Evolutionary conservation across 1,140 invertebrate genomes (phyloP), one percentile per base, ranked within the genome.

Genomic region (Sarcophaga bullata): DNA sequence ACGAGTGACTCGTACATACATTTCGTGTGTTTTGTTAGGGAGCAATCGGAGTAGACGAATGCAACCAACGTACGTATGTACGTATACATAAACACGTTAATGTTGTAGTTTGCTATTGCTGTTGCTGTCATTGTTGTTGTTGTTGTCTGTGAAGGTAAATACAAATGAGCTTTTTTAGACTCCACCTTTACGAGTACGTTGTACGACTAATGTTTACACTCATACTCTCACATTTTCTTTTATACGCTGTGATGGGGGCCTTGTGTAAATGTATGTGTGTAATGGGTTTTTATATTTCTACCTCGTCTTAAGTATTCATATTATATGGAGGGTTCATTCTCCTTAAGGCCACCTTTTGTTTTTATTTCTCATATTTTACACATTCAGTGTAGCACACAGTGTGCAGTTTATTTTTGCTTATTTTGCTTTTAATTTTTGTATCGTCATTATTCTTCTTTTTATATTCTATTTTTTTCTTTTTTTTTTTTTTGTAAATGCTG

Each of bases 131-230:
- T 10, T 76, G 73, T 76, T 49, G 73, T 76, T 49, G 47, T 46
- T 84, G 85, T 89, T 85, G 87, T 37, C 84, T 89, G 89, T 86
- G 88, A 88, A 89, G 88, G 88, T 89, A 89, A 89, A 89, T 86
- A 89, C 86, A 89, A 86, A 89, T 89, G 86, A 87, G 87, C 85
- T 84, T 78, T 78, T 78, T 84, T 82, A 85, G 86, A 84, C 85
- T 86, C 85, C 85, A 86, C 85, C 85, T 86, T 80, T 84, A 80
- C 50, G 68, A 58, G 73, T 81, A 48, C 58, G 6, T 62, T 19
- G 17, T 49, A 25, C 19, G 17, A 50, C 72, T 73, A 52, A 25
- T 58, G 37, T n/a, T 58, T 73, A 58, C 80, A 81, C 54, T 62
- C 54, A 81, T 8, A 47, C 54, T 17, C 54, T 19, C 19, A n/a